Conservation (phyloP, 2,797 vertebrate genomes). For the Mus minutoides region DNA sequence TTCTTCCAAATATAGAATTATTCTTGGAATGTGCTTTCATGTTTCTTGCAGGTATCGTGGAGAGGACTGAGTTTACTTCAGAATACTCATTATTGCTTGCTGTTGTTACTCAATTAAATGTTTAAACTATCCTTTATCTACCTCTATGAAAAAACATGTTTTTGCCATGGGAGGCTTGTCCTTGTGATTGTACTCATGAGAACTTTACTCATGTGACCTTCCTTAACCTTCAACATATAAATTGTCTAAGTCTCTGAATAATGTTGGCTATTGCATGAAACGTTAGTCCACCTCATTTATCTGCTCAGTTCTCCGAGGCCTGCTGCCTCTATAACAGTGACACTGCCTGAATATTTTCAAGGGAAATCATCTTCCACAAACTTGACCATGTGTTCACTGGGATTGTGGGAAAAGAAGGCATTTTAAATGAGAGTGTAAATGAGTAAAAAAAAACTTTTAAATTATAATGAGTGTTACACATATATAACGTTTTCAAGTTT, state of each 20-base stretch:
- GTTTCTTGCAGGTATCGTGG: neutral
- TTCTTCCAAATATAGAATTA: neutral
- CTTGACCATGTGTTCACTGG: neutral
- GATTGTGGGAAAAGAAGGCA: neutral
- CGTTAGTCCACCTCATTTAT: neutral
- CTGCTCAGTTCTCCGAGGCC: neutral
- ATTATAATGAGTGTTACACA: neutral
- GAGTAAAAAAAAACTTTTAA: neutral
- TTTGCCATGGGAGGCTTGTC: neutral
- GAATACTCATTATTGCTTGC: neutral
- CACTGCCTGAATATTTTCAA: neutral
- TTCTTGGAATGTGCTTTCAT: neutral
- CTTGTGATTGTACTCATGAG: neutral
- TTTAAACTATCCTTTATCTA: neutral
- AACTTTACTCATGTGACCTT: neutral
- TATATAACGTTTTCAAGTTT: neutral
- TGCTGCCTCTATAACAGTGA: neutral
- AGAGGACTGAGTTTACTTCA: neutral
- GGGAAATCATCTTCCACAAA: neutral
- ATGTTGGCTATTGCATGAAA: neutral
- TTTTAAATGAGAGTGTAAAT: neutral
- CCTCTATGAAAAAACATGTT: neutral
- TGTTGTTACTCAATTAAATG: neutral
- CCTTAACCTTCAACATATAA: neutral
- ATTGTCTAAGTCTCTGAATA: neutral